phyloP scores from a whole-genome alignment of 2,888 invertebrate genomes.

The Drosophila meridiana region DNA sequence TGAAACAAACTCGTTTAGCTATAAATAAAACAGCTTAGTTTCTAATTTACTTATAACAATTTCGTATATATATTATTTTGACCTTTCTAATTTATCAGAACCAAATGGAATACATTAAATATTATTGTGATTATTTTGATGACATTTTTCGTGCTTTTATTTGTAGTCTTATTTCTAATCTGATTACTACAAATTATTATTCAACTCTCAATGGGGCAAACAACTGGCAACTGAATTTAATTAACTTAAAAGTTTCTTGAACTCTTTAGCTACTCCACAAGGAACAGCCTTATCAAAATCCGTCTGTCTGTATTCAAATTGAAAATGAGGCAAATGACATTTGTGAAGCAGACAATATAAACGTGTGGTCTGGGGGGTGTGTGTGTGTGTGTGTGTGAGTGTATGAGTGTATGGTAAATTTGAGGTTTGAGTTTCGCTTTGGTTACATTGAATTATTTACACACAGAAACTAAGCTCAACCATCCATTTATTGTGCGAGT shows the following conservation, averaged over 20 bases:
- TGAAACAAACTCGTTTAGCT: slow-evolving; percentile 17
- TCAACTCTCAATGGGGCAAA: not conserved
- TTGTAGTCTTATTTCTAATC: not conserved
- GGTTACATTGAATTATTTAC: slow-evolving; percentile 67
- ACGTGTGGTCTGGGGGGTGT: not conserved
- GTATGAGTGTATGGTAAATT: slow-evolving; percentile 12
- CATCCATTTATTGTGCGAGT: slow-evolving; percentile 36
- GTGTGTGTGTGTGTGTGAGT: not conserved
- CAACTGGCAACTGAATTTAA: slow-evolving; percentile 8
- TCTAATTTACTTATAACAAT: slow-evolving; percentile 43
- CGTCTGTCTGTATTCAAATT: slow-evolving; percentile 18
- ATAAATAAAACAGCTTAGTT: slow-evolving; percentile 50
- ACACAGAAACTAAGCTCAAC: slow-evolving; percentile 60
- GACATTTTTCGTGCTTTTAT: not conserved
- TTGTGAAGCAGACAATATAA: slow-evolving; percentile 10
- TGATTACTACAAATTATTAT: not conserved
- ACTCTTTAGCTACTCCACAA: not conserved
- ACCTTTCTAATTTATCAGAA: not conserved
- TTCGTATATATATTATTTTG: slow-evolving; percentile 22
- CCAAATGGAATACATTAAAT: slow-evolving; percentile 1
- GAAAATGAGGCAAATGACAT: slow-evolving; percentile 35
- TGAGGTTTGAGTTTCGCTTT: slow-evolving; percentile 48
- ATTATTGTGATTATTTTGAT: slow-evolving; percentile 1
- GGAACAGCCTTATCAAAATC: slow-evolving; percentile 4
- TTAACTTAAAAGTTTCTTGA: not conserved